Conservation (phyloP, 2,888 invertebrate genomes). For the Pandemis corylana region DNA sequence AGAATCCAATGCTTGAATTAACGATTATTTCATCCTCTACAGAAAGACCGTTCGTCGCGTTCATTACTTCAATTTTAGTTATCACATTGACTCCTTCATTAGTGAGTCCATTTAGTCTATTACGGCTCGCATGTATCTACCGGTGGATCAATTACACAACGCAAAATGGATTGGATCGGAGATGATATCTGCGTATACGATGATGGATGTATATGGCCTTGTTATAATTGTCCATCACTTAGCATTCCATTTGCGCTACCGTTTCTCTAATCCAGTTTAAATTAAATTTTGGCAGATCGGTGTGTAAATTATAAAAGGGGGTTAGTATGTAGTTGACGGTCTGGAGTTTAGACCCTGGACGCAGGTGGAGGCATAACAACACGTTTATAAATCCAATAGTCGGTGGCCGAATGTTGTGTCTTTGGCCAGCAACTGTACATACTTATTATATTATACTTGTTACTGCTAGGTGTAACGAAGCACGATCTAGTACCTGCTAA, state of each 20-base stretch:
- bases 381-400: neutral
- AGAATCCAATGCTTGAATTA: slow-evolving; percentile 93
- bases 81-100: neutral
- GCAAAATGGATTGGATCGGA: neutral
- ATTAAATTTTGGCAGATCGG: neutral
- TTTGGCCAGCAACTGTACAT: slow-evolving; percentile 60
- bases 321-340: slow-evolving; percentile 24
- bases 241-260: neutral
- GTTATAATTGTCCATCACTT: neutral
- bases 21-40: slow-evolving; percentile 30
- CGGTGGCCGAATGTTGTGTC: neutral
- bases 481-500: slow-evolving; percentile 62
- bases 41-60: slow-evolving; percentile 51
- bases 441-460: slow-evolving; percentile 62
- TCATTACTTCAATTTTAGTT: neutral
- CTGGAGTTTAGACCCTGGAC: neutral
- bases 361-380: slow-evolving; percentile 1
- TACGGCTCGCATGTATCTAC: neutral
- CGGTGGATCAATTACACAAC: neutral
- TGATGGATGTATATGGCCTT: neutral
- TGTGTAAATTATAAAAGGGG: neutral
- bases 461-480: slow-evolving; percentile 59
- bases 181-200: neutral
- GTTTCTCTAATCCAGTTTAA: neutral
- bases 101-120: neutral